Base-by-base conservation (phyloP, 23 tunicate genomes). In the Oikopleura dioica region DNA sequence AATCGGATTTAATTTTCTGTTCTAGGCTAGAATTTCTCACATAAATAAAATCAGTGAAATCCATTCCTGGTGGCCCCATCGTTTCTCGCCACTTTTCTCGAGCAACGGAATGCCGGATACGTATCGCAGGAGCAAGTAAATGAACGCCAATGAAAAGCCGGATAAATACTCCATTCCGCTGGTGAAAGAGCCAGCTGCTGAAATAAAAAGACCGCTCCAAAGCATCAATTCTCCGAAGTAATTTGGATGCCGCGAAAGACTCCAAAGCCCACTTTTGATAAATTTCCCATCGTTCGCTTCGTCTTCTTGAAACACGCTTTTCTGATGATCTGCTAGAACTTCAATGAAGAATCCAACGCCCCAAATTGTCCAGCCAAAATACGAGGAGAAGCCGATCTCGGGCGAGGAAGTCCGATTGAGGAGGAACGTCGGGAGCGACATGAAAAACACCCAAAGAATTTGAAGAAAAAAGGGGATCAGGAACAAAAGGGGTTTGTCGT, bases 171-270 rank as follows among this genome's bases (percentile, higher is more conserved):
- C 1, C 26, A 4, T 36, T 1, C 67, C 36, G 84, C 96, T 86
- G 77, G 69, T 30, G 21, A 89, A 76, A 24, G 59, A 78, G 9
- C 89, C 75, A 9, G 91, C 79, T n/a, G 96, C 83, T 34, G 84
- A 75, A 1, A 89, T 68, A 38, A 89, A 85, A 23, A 84, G 36
- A 26, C 96, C 96, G 51, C 79, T 9, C 96, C 96, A 89, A 33
- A 89, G 67, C 36, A 82, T 33, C 59, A 89, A 84, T 81, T 91
- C 97, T 24, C 97, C 97, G 79, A 91, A 85, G 76, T 91, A 91
- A 75, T 91, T 91, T 9, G 97, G 97, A 76, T 91, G 97, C 0
- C 97, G 82, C 50, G 92, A 84, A 32, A 91, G 68, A 37, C 87
- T 82, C 97, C 97, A 91, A 0, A 91, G 38, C 4, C 97, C 97